Evolutionary conservation across 2,797 vertebrate genomes (phyloP).

Genomic region (Triplophysa bombifrons): DNA sequence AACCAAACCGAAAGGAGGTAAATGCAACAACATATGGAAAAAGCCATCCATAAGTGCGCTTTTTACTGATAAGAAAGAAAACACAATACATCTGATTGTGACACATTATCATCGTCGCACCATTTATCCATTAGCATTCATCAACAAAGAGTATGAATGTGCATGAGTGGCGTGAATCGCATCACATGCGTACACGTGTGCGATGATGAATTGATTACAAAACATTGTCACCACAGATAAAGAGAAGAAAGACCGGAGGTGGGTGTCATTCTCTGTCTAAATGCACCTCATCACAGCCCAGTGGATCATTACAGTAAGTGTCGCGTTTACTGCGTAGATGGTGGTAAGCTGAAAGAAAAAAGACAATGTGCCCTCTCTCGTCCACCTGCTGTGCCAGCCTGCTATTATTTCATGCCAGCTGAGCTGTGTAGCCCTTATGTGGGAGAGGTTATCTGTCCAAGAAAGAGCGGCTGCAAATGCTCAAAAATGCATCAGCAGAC

Average conservation of each 20-base stretch:
- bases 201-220: constrained; percentile 16
- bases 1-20: neutral
- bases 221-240: constrained; percentile 32
- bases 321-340: neutral
- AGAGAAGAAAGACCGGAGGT: constrained; percentile 36
- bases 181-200: neutral
- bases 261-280: constrained; percentile 40
- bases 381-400: constrained; percentile 42
- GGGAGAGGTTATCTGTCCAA: constrained; percentile 29
- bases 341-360: constrained; percentile 34
- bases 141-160: constrained; percentile 40
- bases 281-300: constrained; percentile 49
- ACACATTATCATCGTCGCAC: constrained; percentile 11
- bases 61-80: neutral
- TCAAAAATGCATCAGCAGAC: constrained; percentile 17
- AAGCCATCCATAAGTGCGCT: neutral
- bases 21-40: neutral
- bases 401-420: constrained; percentile 52
- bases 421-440: constrained; percentile 39
- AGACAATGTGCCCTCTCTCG: constrained; percentile 37
- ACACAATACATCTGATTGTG: constrained; percentile 7
- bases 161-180: constrained; percentile 22
- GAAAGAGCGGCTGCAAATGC: constrained; percentile 14
- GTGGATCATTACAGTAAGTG: constrained; percentile 43
- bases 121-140: constrained; percentile 42